A percentile compares a stretch with the other conserved stretches of the same genome.
phyloP scores from a whole-genome alignment of 2,113 vertebrate species.

The Anoura caudifer region DNA sequence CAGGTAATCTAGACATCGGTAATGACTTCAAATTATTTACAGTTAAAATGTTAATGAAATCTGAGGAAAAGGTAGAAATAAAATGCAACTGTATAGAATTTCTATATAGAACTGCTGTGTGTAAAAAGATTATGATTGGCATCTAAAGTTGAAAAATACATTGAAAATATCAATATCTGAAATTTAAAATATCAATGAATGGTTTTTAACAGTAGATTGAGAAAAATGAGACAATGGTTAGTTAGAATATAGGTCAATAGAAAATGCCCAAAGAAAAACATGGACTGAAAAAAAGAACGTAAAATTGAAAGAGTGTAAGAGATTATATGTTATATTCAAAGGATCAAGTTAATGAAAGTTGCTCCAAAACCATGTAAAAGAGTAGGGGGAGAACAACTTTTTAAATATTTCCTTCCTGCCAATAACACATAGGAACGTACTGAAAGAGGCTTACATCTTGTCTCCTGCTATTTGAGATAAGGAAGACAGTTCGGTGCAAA shows the following conservation, averaged over 20 bases:
- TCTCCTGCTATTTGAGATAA: neutral
- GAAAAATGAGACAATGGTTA: neutral
- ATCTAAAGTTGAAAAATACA: neutral
- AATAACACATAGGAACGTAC: neutral
- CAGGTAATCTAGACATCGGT: neutral
- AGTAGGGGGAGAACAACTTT: neutral
- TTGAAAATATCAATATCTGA: neutral
- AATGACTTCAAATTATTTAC: neutral
- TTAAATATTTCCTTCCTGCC: neutral
- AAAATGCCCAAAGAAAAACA: neutral
- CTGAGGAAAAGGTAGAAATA: neutral
- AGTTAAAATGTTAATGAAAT: slow-evolving; percentile 1
- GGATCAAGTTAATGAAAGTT: neutral
- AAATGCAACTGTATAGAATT: neutral
- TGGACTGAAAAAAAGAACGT: neutral
- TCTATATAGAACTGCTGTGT: neutral
- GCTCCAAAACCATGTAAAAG: neutral
- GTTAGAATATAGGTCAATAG: neutral
- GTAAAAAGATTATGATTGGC: neutral
- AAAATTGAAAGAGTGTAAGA: neutral
- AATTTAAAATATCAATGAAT: neutral
- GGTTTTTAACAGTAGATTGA: neutral
- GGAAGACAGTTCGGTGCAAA: neutral
- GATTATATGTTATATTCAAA: neutral
- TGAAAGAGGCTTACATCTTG: neutral